phyloP scores from a whole-genome alignment of 2,797 vertebrate genomes.

The Enteromius radiatus region DNA sequence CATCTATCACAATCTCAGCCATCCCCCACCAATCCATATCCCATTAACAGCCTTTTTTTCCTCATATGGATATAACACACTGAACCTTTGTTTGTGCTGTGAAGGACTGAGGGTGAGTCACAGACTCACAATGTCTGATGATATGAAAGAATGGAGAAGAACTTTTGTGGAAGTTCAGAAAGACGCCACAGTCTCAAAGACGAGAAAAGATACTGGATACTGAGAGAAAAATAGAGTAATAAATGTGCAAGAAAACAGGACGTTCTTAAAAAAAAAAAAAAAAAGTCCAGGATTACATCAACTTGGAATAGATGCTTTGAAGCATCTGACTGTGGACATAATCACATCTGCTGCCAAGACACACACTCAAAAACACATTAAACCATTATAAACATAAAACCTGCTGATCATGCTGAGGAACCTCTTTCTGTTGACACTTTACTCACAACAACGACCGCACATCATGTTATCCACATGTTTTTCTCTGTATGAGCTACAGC shows the following conservation, averaged over 20 bases:
- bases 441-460: conserved; percentile 24
- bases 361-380: conserved; percentile 9
- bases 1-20: conserved; percentile 48
- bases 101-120: conserved; percentile 66
- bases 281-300: conserved; percentile 36
- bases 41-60: conserved; percentile 49
- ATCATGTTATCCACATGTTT: conserved; percentile 27
- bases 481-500: conserved; percentile 11
- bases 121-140: conserved; percentile 64
- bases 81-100: conserved; percentile 72
- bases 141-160: conserved; percentile 54
- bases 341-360: conserved; percentile 30
- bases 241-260: conserved; percentile 14
- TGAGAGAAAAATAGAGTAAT: not conserved
- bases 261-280: not conserved
- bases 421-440: conserved; percentile 22
- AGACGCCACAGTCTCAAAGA: not conserved
- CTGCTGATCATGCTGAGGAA: conserved; percentile 23
- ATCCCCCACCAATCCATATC: conserved; percentile 41
- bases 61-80: conserved; percentile 65
- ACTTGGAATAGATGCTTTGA: conserved; percentile 16
- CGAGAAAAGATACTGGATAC: not conserved
- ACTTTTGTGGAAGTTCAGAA: not conserved
- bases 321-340: conserved; percentile 32
- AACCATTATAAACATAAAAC: conserved; percentile 20